phyloP scores from a whole-genome alignment of 2,113 vertebrate genomes.

The Urocitellus parryii region DNA sequence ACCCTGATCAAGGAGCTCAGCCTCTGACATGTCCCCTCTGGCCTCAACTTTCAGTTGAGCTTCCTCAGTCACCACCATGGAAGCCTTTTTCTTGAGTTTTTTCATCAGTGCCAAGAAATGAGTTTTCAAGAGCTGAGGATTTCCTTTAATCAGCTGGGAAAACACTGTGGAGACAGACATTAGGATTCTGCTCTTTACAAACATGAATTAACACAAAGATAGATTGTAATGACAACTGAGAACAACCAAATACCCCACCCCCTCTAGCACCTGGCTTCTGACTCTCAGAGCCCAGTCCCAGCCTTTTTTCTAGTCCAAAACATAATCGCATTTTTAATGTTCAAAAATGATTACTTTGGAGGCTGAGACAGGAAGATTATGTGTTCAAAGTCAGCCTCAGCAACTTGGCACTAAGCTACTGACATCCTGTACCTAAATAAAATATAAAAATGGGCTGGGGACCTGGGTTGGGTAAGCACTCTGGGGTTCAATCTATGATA shows the following conservation, averaged over 20 bases:
- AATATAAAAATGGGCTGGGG: too few species aligned
- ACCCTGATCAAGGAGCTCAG: conserved; percentile 90
- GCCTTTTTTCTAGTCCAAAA: neutral
- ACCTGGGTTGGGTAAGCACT: too few species aligned
- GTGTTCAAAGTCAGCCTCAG: conserved; percentile 76
- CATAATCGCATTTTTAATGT: neutral
- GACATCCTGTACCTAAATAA: too few species aligned
- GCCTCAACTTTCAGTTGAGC: conserved; percentile 96
- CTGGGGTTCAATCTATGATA: too few species aligned
- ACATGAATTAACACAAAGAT: neutral
- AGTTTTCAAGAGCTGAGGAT: conserved; percentile 77
- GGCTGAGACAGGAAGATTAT: too few species aligned
- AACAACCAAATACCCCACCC: neutral
- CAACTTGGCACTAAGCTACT: too few species aligned
- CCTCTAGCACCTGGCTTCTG: neutral
- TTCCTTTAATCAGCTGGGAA: conserved; percentile 98
- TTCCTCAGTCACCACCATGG: conserved; percentile 94
- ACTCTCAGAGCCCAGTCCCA: neutral
- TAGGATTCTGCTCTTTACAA: neutral
- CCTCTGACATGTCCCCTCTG: conserved; percentile 97
- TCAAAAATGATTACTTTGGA: neutral
- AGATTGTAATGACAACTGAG: neutral
- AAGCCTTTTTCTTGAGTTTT: conserved; percentile 97
- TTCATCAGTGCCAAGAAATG: conserved; percentile 98
- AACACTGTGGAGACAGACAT: conserved; percentile 90